These are phyloP conservation scores for Amblyteles armatorius DNA, from an alignment of 2,888 invertebrate species.

Conservation along the genomic window DNA sequence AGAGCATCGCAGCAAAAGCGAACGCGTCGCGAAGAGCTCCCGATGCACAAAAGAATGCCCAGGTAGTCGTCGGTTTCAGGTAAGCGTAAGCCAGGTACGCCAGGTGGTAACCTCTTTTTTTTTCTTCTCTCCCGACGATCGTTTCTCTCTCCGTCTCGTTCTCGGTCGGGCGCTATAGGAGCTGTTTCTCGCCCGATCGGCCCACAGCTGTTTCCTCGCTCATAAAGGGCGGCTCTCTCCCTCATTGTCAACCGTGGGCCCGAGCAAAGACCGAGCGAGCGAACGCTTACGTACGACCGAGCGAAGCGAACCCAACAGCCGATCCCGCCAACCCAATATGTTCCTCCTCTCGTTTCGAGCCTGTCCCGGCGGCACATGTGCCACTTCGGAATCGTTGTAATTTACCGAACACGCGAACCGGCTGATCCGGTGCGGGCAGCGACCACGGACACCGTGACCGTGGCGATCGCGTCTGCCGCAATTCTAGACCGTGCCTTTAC, in stretches of 20 bases:
- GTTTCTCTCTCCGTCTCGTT: conserved; percentile 69
- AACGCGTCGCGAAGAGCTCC: conserved; percentile 65
- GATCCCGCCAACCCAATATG: conserved; percentile 36
- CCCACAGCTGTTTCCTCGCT: conserved; percentile 84
- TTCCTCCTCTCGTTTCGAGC: conserved; percentile 62
- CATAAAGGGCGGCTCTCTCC: conserved; percentile 78
- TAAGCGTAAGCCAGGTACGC: conserved; percentile 82
- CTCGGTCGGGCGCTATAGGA: conserved; percentile 9
- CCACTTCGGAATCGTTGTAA: conserved; percentile 78
- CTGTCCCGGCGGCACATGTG: conserved; percentile 74
- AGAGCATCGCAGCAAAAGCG: conserved; percentile 24
- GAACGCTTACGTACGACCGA: conserved; percentile 49
- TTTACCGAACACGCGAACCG: conserved; percentile 71
- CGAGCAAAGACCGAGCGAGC: conserved; percentile 61
- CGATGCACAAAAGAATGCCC: conserved; percentile 79
- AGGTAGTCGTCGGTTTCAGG: conserved; percentile 78
- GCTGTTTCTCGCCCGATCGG: conserved; percentile 69
- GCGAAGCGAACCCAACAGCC: conserved; percentile 12
- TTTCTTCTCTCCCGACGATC: conserved; percentile 69
- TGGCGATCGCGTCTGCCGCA: conserved; percentile 4
- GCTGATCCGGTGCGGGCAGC: conserved; percentile 48
- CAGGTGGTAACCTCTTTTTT: conserved; percentile 83
- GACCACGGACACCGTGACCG: conserved; percentile 15
- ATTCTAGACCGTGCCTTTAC: conserved; percentile 2
- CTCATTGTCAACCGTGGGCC: conserved; percentile 79